Evolutionary conservation across 2,888 invertebrate genomes (phyloP).

Genomic region (Drosophila putrida): DNA sequence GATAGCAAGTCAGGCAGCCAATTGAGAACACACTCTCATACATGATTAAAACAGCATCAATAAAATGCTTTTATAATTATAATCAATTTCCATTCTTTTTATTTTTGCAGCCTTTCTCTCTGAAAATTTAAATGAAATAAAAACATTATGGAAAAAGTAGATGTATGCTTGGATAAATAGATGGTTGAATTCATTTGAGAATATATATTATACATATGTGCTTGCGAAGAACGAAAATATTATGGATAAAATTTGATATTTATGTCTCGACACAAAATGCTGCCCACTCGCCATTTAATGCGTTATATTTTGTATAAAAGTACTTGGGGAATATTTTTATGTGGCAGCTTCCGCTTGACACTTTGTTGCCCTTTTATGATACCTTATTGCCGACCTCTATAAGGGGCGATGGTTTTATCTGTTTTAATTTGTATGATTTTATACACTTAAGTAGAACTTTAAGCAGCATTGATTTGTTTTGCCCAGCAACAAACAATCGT

Average conservation of each 20-base stretch:
- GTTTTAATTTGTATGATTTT: no score
- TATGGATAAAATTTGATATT: conserved; percentile 44
- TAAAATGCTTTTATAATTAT: conserved; percentile 62
- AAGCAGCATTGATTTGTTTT: no score
- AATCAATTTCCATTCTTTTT: conserved; percentile 36
- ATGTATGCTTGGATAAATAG: background rate
- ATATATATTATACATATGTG: background rate
- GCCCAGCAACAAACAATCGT: no score
- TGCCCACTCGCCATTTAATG: conserved; percentile 43
- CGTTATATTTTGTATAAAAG: conserved; percentile 60
- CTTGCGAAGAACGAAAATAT: conserved; percentile 27
- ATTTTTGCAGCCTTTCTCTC: conserved; percentile 13
- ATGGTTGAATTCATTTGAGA: background rate
- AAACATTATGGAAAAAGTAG: conserved; percentile 43
- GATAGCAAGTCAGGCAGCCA: conserved; percentile 47
- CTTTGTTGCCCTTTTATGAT: conserved; percentile 51
- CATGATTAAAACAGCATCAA: conserved; percentile 59
- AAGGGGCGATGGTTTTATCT: conserved; percentile 16
- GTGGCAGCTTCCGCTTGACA: conserved; percentile 40
- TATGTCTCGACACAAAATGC: conserved; percentile 40
- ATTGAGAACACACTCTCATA: conserved; percentile 11
- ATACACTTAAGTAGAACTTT: no score
- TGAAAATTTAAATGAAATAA: conserved; percentile 65
- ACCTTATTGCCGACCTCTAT: conserved; percentile 18
- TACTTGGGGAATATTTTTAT: conserved; percentile 58